These are phyloP conservation scores for Pachyramphus minor DNA, from an alignment of 2,113 vertebrate species.

Conservation along the genomic window DNA sequence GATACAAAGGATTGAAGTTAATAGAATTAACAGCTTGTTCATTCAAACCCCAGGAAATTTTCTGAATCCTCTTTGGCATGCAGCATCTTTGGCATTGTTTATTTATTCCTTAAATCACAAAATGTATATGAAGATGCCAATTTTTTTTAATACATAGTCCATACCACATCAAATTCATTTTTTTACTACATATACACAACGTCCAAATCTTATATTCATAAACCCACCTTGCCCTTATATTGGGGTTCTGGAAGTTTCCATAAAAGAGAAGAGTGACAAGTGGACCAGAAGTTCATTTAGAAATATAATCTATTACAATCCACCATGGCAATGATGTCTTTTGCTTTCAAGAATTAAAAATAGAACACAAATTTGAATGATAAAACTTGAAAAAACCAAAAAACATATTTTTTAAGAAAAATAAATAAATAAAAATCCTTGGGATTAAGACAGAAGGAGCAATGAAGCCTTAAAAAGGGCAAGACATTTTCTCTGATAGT, in stretches of 20 bases:
- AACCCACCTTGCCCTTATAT: neutral
- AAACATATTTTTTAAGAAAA: neutral
- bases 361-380: neutral
- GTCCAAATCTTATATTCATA: neutral
- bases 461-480: neutral
- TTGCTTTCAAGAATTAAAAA: neutral
- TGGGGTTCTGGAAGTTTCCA: neutral
- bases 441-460: neutral
- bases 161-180: neutral
- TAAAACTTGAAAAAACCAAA: neutral
- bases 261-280: neutral
- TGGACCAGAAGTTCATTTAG: neutral
- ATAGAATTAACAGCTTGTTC: neutral
- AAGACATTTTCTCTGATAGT: neutral
- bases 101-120: neutral
- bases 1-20: neutral
- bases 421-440: neutral
- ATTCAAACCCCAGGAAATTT: neutral
- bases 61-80: neutral
- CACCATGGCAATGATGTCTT: neutral
- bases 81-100: neutral
- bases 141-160: neutral
- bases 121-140: neutral
- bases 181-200: neutral
- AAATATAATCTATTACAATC: neutral